Evolutionary conservation across 2,113 vertebrate species (phyloP).

Genomic region (Sander vitreus): DNA sequence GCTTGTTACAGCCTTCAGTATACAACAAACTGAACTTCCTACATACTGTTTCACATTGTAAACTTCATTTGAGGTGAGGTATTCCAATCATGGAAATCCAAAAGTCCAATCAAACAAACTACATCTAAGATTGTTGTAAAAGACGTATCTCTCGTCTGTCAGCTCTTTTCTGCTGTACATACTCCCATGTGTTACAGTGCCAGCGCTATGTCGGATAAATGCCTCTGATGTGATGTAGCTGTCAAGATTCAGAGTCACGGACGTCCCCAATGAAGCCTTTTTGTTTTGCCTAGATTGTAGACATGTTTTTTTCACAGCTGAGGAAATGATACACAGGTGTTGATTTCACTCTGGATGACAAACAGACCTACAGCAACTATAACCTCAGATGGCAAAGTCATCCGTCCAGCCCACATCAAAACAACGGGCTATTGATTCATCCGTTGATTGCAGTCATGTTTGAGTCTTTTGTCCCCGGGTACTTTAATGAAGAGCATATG

Average conservation of each 20-base stretch:
- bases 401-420: conserved; percentile 49
- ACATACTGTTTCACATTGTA: conserved; percentile 11
- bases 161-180: conserved; percentile 17
- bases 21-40: conserved; percentile 20
- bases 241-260: conserved; percentile 62
- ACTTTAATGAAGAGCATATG: conserved; percentile 25
- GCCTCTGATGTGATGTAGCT: conserved; percentile 60
- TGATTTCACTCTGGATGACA: conserved; percentile 66
- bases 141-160: conserved; percentile 7
- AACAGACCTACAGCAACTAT: conserved; percentile 41
- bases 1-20: conserved; percentile 23
- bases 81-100: conserved; percentile 17
- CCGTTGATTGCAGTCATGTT: conserved; percentile 55
- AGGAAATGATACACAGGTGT: conserved; percentile 60
- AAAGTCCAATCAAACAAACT: conserved; percentile 37
- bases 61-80: conserved; percentile 30
- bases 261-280: conserved; percentile 41
- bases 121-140: conserved; percentile 21
- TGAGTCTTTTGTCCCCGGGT: conserved; percentile 34
- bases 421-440: conserved; percentile 64
- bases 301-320: conserved; percentile 61
- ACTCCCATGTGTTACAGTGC: conserved; percentile 11
- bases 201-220: conserved; percentile 54
- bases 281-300: conserved; percentile 60
- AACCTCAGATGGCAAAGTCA: conserved; percentile 54